phyloP scores from a whole-genome alignment of 2,888 invertebrate genomes.

The Polylopha cassiicola region DNA sequence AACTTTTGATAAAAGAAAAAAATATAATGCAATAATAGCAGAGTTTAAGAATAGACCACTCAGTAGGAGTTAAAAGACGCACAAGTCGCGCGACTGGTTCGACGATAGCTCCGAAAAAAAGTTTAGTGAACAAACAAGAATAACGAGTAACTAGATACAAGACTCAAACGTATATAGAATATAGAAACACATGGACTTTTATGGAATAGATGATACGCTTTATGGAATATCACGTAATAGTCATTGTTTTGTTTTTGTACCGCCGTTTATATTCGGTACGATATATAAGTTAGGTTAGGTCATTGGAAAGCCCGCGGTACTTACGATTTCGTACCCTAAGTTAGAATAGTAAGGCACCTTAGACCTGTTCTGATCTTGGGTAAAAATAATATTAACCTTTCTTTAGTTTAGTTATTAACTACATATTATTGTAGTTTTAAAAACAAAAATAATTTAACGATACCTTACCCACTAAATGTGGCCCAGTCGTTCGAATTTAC shows the following conservation, averaged over 20 bases:
- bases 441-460: too few species aligned
- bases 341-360: too few species aligned
- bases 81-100: slow-evolving; percentile 32
- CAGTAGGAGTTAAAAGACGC: slow-evolving; percentile 23
- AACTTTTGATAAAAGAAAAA: slow-evolving; percentile 15
- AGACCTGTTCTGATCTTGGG: too few species aligned
- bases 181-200: slow-evolving; percentile 5
- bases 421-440: too few species aligned
- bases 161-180: slow-evolving; percentile 7
- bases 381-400: too few species aligned
- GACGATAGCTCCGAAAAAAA: slow-evolving; percentile 42
- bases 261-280: too few species aligned
- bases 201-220: not conserved
- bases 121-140: slow-evolving; percentile 41
- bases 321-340: too few species aligned
- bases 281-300: too few species aligned
- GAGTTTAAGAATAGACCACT: slow-evolving; percentile 30
- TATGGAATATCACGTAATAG: slow-evolving; percentile 8
- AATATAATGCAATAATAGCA: slow-evolving; percentile 15
- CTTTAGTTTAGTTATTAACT: too few species aligned
- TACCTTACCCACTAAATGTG: too few species aligned
- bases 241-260: not conserved
- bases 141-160: slow-evolving; percentile 31
- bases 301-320: too few species aligned
- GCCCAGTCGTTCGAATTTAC: too few species aligned